Evolutionary conservation across 2,797 vertebrate species (phyloP), one percentile per base, ranked within the genome.

Genomic region (Vultur gryphus): DNA sequence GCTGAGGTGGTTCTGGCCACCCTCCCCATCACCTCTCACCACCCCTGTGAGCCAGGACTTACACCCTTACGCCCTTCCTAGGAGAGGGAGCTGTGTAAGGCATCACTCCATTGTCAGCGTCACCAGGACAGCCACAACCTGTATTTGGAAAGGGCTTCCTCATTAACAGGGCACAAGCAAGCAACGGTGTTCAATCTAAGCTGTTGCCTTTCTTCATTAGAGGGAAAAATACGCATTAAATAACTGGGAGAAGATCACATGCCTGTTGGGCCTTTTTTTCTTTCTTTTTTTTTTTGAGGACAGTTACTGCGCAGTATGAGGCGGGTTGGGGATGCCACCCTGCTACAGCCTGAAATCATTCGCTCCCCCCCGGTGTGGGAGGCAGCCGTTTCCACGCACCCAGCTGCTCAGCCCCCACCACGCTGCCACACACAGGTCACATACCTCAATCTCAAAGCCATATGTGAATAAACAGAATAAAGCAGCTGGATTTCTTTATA

Each of bases 31-130:
- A 0, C 51, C 12, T 58, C 77, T 66, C 55, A 39, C 8, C n/a
- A 61, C 3, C 3, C 4, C 43, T 58, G 15, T 33, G 51, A 88
- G 44, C 44, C 1, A 4, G 48, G 31, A 84, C 20, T n/a, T 59
- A 46, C 0, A 7, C 18, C 41, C 7, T 66, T 48, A 48, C 0
- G 4, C 16, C 43, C 14, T n/a, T 86, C 59, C 28, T 59, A 75
- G 41, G 49, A 89, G 16, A 80, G 8, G 16, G 39, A 76, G 24
- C 13, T 44, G 15, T 26, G 25, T 69, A 46, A 79, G 8, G 16
- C 31, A 73, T 39, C 2, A 5, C 5, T 82, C 70, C n/a, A 65
- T 29, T 8, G 4, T 9, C 33, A 1, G 0, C 1, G 3, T 9
- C 55, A 79, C 26, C 23, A 13, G 16, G 43, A 58, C 25, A 80